Evolutionary conservation across 2,797 vertebrate species (phyloP).

Genomic region (Eulemur coronatus): DNA sequence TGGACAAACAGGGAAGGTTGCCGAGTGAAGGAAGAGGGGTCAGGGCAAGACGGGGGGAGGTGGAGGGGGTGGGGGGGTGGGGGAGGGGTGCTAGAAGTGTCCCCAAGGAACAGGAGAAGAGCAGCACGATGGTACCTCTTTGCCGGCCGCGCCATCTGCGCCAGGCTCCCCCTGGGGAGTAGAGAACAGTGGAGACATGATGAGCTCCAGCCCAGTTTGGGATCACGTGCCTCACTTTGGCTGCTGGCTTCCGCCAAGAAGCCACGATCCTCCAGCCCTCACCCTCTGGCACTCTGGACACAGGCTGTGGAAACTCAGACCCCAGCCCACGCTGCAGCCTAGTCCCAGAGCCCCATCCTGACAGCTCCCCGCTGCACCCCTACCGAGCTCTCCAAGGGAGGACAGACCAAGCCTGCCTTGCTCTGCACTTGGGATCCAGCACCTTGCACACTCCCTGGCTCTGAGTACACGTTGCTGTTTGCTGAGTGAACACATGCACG

Average conservation of each 20-base stretch:
- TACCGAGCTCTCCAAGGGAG: neutral
- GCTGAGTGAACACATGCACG: neutral
- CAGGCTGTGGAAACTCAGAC: no score
- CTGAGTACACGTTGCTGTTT: neutral
- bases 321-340: neutral
- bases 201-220: neutral
- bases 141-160: conserved; percentile 89
- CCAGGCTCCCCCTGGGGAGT: conserved; percentile 92
- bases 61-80: no score
- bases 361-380: neutral
- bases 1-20: neutral
- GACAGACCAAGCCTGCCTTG: neutral
- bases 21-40: neutral
- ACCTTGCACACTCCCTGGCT: neutral
- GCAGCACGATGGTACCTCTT: conserved; percentile 87
- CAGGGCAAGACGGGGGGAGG: neutral
- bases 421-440: neutral
- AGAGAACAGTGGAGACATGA: neutral
- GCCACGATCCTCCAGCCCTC: neutral
- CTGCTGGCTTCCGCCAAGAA: neutral
- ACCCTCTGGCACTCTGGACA: neutral
- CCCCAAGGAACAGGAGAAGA: neutral
- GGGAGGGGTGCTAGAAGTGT: no score
- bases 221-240: neutral
- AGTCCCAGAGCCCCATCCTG: neutral